Evolutionary conservation across 2,888 invertebrate species (phyloP).

Genomic region (Cataglyphis livida): DNA sequence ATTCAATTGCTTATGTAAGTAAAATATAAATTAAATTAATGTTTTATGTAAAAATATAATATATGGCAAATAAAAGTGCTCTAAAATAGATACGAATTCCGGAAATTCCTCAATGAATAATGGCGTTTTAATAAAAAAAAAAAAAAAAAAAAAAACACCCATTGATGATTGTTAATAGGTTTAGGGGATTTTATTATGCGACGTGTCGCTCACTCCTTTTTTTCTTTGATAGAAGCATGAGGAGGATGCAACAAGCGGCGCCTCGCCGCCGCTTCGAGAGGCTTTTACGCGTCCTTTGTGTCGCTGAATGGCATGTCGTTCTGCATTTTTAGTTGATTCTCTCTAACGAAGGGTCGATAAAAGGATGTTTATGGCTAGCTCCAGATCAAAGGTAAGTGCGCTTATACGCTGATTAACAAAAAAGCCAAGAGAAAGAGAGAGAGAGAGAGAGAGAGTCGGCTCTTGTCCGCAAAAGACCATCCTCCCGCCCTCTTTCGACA

Average conservation of each 20-base stretch:
- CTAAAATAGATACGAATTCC: not conserved
- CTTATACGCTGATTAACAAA: conserved; percentile 79
- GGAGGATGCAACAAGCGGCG: conserved; percentile 49
- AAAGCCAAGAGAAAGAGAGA: conserved; percentile 63
- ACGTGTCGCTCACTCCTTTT: conserved; percentile 10
- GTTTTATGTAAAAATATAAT: not conserved
- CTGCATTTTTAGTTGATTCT: conserved; percentile 64
- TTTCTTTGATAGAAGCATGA: conserved; percentile 20
- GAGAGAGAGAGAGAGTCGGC: conserved; percentile 36
- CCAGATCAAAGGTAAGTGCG: conserved; percentile 79
- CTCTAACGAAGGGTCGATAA: conserved; percentile 77
- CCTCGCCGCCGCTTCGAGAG: conserved; percentile 46
- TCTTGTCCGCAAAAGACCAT: conserved; percentile 48
- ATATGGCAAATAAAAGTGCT: not conserved
- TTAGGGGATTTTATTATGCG: conserved; percentile 5
- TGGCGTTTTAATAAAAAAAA: not conserved
- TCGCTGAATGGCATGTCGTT: conserved; percentile 50
- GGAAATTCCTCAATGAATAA: not conserved
- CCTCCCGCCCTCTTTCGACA: conserved; percentile 24
- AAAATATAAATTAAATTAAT: not conserved
- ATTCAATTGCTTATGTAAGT: not conserved
- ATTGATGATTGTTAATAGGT: conserved; percentile 18
- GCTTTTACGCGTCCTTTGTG: conserved; percentile 64
- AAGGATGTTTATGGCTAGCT: conserved; percentile 79
- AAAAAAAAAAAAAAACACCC: not conserved